Evolutionary conservation across 2,797 vertebrate genomes (phyloP), one percentile per base, ranked within the genome.

Genomic region (Cyclura pinguis): DNA sequence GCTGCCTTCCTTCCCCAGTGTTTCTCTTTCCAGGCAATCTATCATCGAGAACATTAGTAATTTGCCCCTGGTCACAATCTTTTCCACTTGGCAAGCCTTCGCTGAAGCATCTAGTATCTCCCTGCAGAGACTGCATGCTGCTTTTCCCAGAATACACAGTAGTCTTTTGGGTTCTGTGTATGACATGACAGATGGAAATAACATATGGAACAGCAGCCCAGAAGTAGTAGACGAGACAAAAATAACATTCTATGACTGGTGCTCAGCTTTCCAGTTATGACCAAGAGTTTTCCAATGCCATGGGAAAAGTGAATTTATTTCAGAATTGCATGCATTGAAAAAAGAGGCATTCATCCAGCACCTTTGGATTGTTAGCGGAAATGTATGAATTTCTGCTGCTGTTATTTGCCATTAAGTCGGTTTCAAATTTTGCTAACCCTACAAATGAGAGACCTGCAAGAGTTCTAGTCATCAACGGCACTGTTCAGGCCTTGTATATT

Each of bases 181-280:
- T 32, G 27, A 13, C 47, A 50, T 29, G 18, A 50, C 86, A 87
- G 86, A 87, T 78, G 74, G 73, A 59, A 2, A 27, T 32, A 78
- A 62, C 85, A 78, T 77, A 87, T 78, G 85, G 86, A 87, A 74
- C 57, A 42, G 38, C 38, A 50, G 42, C 18, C 38, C 18, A 74
- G 50, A 72, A 73, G 84, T 35, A 55, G 67, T 64, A 64, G 42
- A 38, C 4, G 24, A 24, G 62, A 38, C 55, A 77, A 27, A 14
- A 62, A 77, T 47, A 6, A 1, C 35, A 0, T n/a, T 35, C 55
- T 42, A 38, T 5, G 24, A 62, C 77, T 78, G 29, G 35, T 64
- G 57, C 57, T 87, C 55, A 22, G 27, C 27, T 64, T n/a, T 32
- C 18, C 35, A 50, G 38, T 13, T 87, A 27, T 87, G 14, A 27